A percentile compares a stretch with the other conserved stretches of the same genome.
These are phyloP conservation scores for Myathropa florea DNA, from an alignment of 2,888 invertebrate species.

Conservation along the genomic window DNA sequence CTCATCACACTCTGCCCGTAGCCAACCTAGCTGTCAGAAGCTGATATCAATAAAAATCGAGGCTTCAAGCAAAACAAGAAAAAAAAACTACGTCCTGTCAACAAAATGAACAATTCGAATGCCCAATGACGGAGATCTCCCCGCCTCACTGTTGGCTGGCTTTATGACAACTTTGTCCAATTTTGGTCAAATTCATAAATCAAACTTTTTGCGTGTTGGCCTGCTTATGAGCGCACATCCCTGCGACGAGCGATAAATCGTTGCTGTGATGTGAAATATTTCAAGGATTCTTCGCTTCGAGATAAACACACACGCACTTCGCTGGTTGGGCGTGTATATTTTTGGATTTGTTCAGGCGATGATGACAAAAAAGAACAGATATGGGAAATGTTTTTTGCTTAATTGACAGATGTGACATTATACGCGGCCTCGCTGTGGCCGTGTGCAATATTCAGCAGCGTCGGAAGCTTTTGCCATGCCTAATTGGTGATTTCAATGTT, in stretches of 20 bases:
- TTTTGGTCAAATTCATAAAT: slow-evolving; percentile 74
- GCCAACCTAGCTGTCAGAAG: slow-evolving; percentile 53
- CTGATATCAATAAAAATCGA: slow-evolving; percentile 59
- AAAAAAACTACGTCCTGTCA: background rate
- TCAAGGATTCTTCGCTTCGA: background rate
- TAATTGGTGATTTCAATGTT: slow-evolving; percentile 52
- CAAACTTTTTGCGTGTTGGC: slow-evolving; percentile 68
- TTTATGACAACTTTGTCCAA: slow-evolving; percentile 74
- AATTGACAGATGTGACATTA: slow-evolving; percentile 61
- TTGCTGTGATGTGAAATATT: slow-evolving; percentile 30
- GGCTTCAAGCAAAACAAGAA: background rate
- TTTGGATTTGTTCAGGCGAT: background rate
- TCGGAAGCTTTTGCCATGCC: slow-evolving; percentile 33
- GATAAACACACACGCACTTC: background rate
- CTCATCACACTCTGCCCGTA: slow-evolving; percentile 48
- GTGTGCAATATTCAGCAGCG: background rate
- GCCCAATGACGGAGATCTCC: slow-evolving; percentile 11
- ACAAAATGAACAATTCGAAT: slow-evolving; percentile 24
- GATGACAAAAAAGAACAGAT: background rate
- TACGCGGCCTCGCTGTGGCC: background rate
- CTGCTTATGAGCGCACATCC: slow-evolving; percentile 20
- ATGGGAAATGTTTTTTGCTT: slow-evolving; percentile 39
- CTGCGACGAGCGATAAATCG: slow-evolving; percentile 23
- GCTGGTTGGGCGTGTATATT: background rate
- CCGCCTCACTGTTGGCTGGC: slow-evolving; percentile 4